Evolutionary conservation across 2,113 vertebrate genomes (phyloP).

Genomic region (Neotragus pygmaeus): DNA sequence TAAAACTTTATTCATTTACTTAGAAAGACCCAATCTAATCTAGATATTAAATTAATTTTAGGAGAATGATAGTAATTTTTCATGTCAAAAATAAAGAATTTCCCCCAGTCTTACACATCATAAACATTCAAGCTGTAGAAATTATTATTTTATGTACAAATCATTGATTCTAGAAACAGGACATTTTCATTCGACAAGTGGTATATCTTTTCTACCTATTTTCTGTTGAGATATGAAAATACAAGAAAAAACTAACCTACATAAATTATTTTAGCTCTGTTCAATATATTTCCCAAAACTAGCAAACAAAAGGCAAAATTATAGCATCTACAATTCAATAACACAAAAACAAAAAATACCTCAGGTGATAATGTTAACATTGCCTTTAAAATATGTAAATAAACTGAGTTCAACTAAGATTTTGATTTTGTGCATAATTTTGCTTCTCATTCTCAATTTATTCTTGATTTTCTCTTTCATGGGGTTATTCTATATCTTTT

Average conservation of each 20-base stretch:
- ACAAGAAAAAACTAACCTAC: not conserved
- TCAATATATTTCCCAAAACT: not conserved
- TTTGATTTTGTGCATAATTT: not conserved
- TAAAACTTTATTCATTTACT: not conserved
- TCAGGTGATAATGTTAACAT: not conserved
- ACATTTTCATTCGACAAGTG: not conserved
- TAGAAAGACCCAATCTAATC: not conserved
- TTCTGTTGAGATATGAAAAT: not conserved
- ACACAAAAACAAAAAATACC: not conserved
- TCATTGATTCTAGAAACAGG: not conserved
- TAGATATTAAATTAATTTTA: not conserved
- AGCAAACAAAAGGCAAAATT: not conserved
- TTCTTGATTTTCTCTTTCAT: not conserved
- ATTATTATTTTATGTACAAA: not conserved
- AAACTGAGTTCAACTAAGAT: not conserved
- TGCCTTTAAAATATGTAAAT: not conserved
- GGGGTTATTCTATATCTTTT: not conserved
- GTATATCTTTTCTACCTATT: not conserved
- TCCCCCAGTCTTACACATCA: not conserved
- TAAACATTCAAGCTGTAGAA: not conserved
- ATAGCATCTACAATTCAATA: not conserved
- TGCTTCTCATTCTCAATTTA: not conserved
- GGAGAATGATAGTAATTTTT: not conserved
- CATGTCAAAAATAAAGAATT: not conserved
- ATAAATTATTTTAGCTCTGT: not conserved